phyloP scores from a whole-genome alignment of 2,113 vertebrate genomes.

The Melanostigma gelatinosum region DNA sequence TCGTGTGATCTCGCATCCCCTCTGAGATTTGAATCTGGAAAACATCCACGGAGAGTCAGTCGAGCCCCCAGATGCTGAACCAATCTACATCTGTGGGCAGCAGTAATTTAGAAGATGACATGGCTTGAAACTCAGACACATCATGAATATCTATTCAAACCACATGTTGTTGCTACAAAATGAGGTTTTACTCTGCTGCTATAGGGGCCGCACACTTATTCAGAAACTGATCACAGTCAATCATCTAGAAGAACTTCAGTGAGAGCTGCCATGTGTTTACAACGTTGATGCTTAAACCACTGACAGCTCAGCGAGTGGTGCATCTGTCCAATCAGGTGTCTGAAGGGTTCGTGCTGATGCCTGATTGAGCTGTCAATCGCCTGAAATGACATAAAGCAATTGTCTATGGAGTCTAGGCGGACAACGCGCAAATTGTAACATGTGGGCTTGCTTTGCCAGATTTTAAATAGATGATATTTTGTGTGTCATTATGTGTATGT shows the following conservation, averaged over 20 bases:
- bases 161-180: neutral
- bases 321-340: slow-evolving; percentile 5
- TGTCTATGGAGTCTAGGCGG: neutral
- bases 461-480: neutral
- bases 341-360: slow-evolving; percentile 2
- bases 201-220: neutral
- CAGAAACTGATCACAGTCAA: neutral
- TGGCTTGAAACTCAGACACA: neutral
- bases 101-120: neutral
- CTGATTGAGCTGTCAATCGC: slow-evolving; percentile 2
- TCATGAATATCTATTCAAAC: neutral
- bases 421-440: neutral
- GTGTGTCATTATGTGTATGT: neutral
- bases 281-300: neutral
- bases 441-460: neutral
- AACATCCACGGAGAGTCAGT: slow-evolving; percentile 28
- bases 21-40: slow-evolving; percentile 40
- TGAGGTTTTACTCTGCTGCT: neutral
- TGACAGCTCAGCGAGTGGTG: neutral
- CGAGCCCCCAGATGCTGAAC: slow-evolving; percentile 28
- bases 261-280: neutral
- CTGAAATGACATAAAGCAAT: neutral
- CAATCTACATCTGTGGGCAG: neutral
- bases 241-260: neutral
- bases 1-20: slow-evolving; percentile 26